Evolutionary conservation across 1,140 invertebrate species (phyloP), one percentile per base, ranked within the genome.

Genomic region (Conus ventricosus): DNA sequence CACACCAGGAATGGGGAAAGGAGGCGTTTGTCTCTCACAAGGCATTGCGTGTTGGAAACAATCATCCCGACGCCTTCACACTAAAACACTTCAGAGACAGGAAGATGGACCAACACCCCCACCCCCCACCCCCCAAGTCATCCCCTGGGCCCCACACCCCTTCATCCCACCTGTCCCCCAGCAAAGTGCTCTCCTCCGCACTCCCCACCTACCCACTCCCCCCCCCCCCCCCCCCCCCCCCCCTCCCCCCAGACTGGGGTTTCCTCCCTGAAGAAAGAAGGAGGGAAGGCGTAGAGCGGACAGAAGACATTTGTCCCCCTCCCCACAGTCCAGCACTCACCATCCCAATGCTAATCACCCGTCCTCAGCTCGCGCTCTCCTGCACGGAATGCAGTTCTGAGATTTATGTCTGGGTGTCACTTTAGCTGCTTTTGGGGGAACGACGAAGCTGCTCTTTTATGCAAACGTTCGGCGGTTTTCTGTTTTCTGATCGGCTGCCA

Each of bases 261-360:
- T 23, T 20, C 67, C 67, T 23, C 7, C 23, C 67, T n/a, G 6
- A 20, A 71, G 15, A 71, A 71, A 6, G 20, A 71, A 23, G 13
- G 67, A 71, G 67, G 11, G 20, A 6, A 7, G 20, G 67, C 23
- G 17, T 71, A 20, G 67, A 71, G 67, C 23, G 67, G 67, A 71
- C 67, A 71, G 67, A 71, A 71, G 67, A 71, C 67, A 71, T 71
- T 71, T 71, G 67, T 71, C 67, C 67, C 67, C 67, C 11, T 71
- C 67, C 11, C 11, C 67, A 71, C 67, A 20, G 13, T 23, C 67
- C 67, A 20, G 13, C 67, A 23, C 13, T 0, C 67, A 23, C 13
- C 67, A 13, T 13, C 20, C 67, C 15, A 6, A 13, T 71, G 67
- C 67, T 71, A 71, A 71, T 71, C 67, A 13, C 67, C 15, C 20